phyloP scores from a whole-genome alignment of 2,113 vertebrate genomes.

The Aegypius monachus region DNA sequence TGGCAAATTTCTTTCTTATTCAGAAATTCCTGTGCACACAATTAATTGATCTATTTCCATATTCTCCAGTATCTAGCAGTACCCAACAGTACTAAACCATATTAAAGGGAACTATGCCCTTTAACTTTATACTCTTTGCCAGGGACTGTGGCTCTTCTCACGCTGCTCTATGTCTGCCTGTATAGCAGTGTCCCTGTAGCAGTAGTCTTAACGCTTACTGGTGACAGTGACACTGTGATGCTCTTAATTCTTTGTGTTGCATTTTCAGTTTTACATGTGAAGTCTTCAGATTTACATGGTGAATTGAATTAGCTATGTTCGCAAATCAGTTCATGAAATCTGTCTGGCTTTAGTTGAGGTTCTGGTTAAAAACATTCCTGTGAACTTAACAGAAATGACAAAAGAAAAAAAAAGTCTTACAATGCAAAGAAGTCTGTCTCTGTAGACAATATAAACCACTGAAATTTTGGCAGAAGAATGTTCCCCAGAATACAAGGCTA shows the following conservation, averaged over 20 bases:
- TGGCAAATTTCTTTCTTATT: neutral
- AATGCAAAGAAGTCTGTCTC: neutral
- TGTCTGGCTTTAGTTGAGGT: neutral
- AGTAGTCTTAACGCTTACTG: neutral
- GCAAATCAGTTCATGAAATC: neutral
- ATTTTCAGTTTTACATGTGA: neutral
- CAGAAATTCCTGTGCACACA: neutral
- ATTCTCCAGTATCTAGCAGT: neutral
- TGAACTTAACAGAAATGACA: neutral
- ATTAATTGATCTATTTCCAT: neutral
- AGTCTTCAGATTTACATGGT: neutral
- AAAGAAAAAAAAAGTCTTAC: neutral
- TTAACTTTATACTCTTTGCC: neutral
- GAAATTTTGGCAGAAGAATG: neutral
- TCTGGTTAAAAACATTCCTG: neutral
- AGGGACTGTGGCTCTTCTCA: neutral
- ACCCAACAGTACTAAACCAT: neutral
- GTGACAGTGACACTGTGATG: neutral
- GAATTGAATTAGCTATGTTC: neutral
- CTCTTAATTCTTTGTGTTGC: neutral
- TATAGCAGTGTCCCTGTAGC: neutral
- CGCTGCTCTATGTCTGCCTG: neutral
- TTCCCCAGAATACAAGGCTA: neutral
- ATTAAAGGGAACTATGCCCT: neutral
- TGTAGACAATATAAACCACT: neutral